phyloP scores from a whole-genome alignment of 2,888 invertebrate species.

The Eucriotettix oculatus region DNA sequence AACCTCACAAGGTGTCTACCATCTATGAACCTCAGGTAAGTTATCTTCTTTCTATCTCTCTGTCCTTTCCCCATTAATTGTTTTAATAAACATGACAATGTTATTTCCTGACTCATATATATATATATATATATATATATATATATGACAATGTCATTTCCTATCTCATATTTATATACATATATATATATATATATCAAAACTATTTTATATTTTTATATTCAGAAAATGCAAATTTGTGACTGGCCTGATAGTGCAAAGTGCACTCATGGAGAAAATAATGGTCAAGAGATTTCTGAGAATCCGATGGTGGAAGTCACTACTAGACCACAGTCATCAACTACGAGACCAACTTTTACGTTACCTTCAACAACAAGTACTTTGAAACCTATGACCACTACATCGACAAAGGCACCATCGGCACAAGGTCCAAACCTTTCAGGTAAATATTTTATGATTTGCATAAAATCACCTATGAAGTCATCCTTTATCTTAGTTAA shows the following conservation, averaged over 20 bases:
- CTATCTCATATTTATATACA: neutral
- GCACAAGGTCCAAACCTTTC: slow-evolving; percentile 24
- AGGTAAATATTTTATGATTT: slow-evolving; percentile 9
- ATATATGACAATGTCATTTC: too few species aligned
- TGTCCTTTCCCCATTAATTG: too few species aligned
- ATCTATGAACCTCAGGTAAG: too few species aligned
- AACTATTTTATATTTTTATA: slow-evolving; percentile 11
- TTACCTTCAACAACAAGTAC: slow-evolving; percentile 15
- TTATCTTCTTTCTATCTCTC: too few species aligned
- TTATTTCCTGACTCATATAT: neutral
- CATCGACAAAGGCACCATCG: slow-evolving; percentile 24
- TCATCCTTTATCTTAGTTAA: too few species aligned
- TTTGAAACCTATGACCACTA: slow-evolving; percentile 17
- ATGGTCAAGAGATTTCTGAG: slow-evolving; percentile 14
- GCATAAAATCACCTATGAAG: too few species aligned
- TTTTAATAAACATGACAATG: too few species aligned
- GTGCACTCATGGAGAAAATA: slow-evolving; percentile 25
- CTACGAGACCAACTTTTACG: slow-evolving; percentile 15
- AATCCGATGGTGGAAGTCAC: slow-evolving; percentile 4
- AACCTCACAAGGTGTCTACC: too few species aligned
- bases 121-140: too few species aligned
- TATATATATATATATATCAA: too few species aligned
- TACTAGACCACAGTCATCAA: slow-evolving; percentile 16
- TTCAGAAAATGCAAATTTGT: slow-evolving; percentile 42
- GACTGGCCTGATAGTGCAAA: slow-evolving; percentile 54